phyloP scores from a whole-genome alignment of 2,888 invertebrate genomes.

The Fragum whitleyi region DNA sequence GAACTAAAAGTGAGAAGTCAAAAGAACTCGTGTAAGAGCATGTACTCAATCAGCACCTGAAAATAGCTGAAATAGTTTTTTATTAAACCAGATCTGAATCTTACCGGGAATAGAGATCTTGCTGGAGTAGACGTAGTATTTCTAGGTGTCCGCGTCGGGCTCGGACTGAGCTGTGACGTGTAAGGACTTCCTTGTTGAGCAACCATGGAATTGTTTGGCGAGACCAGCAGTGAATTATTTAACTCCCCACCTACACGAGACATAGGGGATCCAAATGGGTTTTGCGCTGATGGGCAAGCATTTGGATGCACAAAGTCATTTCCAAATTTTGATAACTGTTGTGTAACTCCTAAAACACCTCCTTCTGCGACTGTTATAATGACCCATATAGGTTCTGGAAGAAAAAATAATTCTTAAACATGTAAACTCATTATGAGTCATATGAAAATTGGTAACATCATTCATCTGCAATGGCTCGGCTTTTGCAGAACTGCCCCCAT shows the following conservation, averaged over 20 bases:
- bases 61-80: too few species aligned
- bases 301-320: constrained; percentile 71
- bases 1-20: too few species aligned
- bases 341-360: constrained; percentile 92
- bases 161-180: constrained; percentile 59
- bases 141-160: constrained; percentile 42
- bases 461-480: too few species aligned
- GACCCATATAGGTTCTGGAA: constrained; percentile 92
- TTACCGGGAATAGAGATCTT: constrained; percentile 69
- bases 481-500: too few species aligned
- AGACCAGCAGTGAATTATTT: constrained; percentile 38
- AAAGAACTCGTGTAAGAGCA: too few species aligned
- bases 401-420: constrained; percentile 7
- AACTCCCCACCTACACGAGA: constrained; percentile 30
- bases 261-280: constrained; percentile 75
- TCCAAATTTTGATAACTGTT: constrained; percentile 90
- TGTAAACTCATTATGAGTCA: too few species aligned
- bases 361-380: constrained; percentile 93
- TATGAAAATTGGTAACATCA: too few species aligned
- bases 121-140: constrained; percentile 44
- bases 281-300: constrained; percentile 60
- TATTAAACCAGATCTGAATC: constrained; percentile 25
- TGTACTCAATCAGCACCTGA: too few species aligned
- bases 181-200: constrained; percentile 71
- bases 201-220: constrained; percentile 68